phyloP scores from a whole-genome alignment of 64 coral and sea anemone species.

The Acropora tenuis region DNA sequence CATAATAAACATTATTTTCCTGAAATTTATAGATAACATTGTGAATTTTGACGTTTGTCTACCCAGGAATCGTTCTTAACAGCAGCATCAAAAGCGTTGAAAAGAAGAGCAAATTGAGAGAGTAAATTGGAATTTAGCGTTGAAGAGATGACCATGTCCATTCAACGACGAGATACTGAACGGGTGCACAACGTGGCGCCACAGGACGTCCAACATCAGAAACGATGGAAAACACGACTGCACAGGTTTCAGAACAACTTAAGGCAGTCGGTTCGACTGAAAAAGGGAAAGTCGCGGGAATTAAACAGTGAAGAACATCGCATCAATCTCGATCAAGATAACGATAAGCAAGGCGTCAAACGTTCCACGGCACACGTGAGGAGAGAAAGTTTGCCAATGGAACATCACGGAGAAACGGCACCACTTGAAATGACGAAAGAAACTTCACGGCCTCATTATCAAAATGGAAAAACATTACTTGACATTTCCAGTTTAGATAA shows the following conservation, averaged over 20 bases:
- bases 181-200: not conserved
- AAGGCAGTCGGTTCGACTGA: slow-evolving; percentile 31
- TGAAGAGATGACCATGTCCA: slow-evolving; percentile 6
- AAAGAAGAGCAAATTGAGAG: not conserved
- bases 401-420: not conserved
- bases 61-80: slow-evolving; percentile 27
- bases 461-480: slow-evolving; percentile 68
- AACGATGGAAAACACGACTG: slow-evolving; percentile 42
- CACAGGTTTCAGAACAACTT: slow-evolving; percentile 19
- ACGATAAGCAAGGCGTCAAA: not conserved
- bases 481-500: slow-evolving; percentile 43
- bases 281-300: not conserved
- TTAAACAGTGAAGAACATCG: not conserved
- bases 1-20: not conserved
- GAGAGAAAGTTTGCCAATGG: slow-evolving; percentile 1
- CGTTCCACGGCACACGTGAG: slow-evolving; percentile 7
- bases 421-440: slow-evolving; percentile 11
- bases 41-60: slow-evolving; percentile 39
- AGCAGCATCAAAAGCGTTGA: not conserved
- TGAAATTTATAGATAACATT: slow-evolving; percentile 18
- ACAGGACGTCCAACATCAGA: not conserved
- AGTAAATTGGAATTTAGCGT: not conserved
- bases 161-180: not conserved
- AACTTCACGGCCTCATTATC: slow-evolving; percentile 44
- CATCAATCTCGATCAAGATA: not conserved